Conservation (phyloP, 2,888 invertebrate species). For the Notocelia uddmanniana region DNA sequence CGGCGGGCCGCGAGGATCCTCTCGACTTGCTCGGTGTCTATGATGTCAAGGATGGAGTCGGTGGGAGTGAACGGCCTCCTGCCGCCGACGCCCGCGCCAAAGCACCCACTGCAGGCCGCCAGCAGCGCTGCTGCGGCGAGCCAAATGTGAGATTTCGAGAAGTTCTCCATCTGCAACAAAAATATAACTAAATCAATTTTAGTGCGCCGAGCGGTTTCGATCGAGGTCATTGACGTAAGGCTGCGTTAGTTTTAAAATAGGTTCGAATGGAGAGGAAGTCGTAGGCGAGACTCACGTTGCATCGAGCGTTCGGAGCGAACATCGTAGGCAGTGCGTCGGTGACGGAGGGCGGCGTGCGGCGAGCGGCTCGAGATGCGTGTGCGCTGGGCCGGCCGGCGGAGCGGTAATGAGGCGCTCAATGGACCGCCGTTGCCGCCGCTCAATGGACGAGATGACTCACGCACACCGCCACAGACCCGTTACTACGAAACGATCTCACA, state of each 20-base stretch:
- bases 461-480: slow-evolving; percentile 78
- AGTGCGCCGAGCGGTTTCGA: slow-evolving; percentile 23
- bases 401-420: slow-evolving; percentile 83
- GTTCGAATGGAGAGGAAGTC: slow-evolving; percentile 69
- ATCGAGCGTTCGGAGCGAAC: slow-evolving; percentile 74
- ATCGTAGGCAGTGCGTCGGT: slow-evolving; percentile 74
- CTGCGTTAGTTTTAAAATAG: slow-evolving; percentile 54
- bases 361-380: slow-evolving; percentile 81
- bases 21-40: slow-evolving; percentile 87
- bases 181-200: slow-evolving; percentile 54
- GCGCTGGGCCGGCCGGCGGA: slow-evolving; percentile 84
- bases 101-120: slow-evolving; percentile 70
- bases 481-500: slow-evolving; percentile 66
- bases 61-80: slow-evolving; percentile 76
- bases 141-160: slow-evolving; percentile 76
- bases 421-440: slow-evolving; percentile 64
- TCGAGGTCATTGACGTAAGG: slow-evolving; percentile 53
- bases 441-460: slow-evolving; percentile 81
- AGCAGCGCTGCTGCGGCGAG: slow-evolving; percentile 73
- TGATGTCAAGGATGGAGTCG: slow-evolving; percentile 87
- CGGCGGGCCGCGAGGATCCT: slow-evolving; percentile 82
- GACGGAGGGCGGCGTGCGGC: slow-evolving; percentile 54
- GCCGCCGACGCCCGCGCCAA: slow-evolving; percentile 72
- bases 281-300: slow-evolving; percentile 81
- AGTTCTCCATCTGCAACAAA: slow-evolving; percentile 79